Evolutionary conservation across 1,140 invertebrate genomes (phyloP).

Genomic region (Drosophila ananassae): DNA sequence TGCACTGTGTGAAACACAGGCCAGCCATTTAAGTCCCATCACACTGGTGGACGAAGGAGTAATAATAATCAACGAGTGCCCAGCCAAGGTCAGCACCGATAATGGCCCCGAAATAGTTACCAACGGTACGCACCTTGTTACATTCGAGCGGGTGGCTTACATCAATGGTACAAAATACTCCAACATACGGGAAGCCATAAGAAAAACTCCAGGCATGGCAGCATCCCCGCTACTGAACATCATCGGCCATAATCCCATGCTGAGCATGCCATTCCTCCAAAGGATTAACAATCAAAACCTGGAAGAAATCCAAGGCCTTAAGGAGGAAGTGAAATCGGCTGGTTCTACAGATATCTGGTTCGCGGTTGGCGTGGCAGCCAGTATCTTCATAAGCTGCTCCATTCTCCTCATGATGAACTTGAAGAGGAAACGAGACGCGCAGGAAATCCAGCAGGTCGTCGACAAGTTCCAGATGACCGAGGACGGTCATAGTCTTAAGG

Average conservation of each 20-base stretch:
- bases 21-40: conserved; percentile 1
- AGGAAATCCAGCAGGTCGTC: conserved; percentile 1
- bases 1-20: conserved; percentile 1
- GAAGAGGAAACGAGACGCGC: background rate
- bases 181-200: conserved; percentile 6
- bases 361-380: conserved; percentile 7
- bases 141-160: conserved; percentile 7
- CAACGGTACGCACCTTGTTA: conserved; percentile 2
- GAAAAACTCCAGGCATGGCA: conserved; percentile 7
- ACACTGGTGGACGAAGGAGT: conserved; percentile 1
- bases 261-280: conserved; percentile 18
- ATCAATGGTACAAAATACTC: conserved; percentile 8
- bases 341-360: conserved; percentile 10
- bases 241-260: conserved; percentile 2
- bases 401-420: background rate
- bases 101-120: conserved; percentile 9
- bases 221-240: conserved; percentile 8
- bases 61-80: conserved; percentile 22
- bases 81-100: conserved; percentile 13
- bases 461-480: conserved; percentile 15
- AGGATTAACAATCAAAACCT: conserved; percentile 20
- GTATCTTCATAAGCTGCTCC: conserved; percentile 1
- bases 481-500: conserved; percentile 8
- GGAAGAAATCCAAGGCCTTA: conserved; percentile 1
- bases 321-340: conserved; percentile 10